Percentiles rank a stretch among this genome's conserved stretches.
Evolutionary conservation across 2,113 vertebrate species (phyloP).

Genomic region (Macheiramphus alcinus): DNA sequence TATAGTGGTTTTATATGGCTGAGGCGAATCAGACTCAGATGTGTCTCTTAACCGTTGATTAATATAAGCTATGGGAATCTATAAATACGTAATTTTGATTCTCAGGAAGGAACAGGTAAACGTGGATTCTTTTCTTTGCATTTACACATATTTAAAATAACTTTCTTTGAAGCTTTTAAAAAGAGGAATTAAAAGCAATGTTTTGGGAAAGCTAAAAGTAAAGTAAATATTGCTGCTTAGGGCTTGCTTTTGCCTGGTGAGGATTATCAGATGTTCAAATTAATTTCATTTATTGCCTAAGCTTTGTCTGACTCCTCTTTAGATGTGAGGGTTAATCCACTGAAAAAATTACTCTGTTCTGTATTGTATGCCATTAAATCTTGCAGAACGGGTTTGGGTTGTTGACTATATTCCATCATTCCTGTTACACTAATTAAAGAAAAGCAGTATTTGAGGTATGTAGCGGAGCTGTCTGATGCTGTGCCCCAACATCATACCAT

Average conservation of each 20-base stretch:
- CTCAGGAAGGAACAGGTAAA: not conserved
- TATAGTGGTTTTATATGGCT: not conserved
- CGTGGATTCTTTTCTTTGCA: not conserved
- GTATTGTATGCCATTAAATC: not conserved
- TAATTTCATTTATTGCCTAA: not conserved
- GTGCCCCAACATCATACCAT: not conserved
- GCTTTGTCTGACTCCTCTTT: not conserved
- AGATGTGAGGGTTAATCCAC: not conserved
- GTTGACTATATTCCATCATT: not conserved
- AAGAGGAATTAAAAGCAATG: not conserved
- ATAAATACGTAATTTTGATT: not conserved
- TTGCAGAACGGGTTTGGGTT: not conserved
- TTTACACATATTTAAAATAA: not conserved
- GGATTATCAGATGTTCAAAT: not conserved
- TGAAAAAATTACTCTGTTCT: not conserved
- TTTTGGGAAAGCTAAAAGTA: not conserved
- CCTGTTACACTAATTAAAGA: not conserved
- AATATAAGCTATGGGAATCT: not conserved
- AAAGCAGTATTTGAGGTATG: not conserved
- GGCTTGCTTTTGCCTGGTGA: not conserved
- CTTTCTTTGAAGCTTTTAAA: not conserved
- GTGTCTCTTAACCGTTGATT: not conserved
- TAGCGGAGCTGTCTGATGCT: not conserved
- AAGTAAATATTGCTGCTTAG: not conserved
- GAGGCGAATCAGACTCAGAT: not conserved